Evolutionary conservation across 2,113 vertebrate species (phyloP).

Genomic region (Speoplatyrhinus poulsoni): DNA sequence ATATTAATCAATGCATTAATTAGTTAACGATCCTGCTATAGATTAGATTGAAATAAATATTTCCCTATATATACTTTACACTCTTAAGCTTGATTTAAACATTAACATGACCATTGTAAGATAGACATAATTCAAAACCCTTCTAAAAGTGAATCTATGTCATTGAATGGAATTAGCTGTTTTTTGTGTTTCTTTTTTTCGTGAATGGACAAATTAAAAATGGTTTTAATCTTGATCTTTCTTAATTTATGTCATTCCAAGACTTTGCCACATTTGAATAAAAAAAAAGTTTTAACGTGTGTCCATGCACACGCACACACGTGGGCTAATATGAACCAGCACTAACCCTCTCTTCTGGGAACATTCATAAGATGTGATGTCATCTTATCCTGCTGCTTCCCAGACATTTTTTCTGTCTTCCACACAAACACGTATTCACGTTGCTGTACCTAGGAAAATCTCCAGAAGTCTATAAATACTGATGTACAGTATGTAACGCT

Average conservation of each 20-base stretch:
- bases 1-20: too few relatives aligned
- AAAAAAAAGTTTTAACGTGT: background rate
- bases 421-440: background rate
- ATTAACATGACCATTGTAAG: too few relatives aligned
- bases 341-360: slow-evolving; percentile 26
- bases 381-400: slow-evolving; percentile 2
- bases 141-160: too few relatives aligned
- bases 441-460: background rate
- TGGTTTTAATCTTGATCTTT: background rate
- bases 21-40: too few relatives aligned
- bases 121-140: too few relatives aligned
- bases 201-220: too few relatives aligned
- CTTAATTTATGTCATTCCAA: background rate
- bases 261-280: background rate
- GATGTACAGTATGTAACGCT: background rate
- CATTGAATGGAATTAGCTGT: too few relatives aligned
- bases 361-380: slow-evolving; percentile 26
- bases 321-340: slow-evolving; percentile 27
- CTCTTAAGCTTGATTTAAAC: too few relatives aligned
- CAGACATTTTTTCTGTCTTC: slow-evolving; percentile 1
- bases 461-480: background rate
- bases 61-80: too few relatives aligned
- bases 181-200: too few relatives aligned
- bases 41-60: too few relatives aligned
- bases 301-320: background rate